Evolutionary conservation across 2,888 invertebrate genomes (phyloP).

Genomic region (Oxyscelio sp.): DNA sequence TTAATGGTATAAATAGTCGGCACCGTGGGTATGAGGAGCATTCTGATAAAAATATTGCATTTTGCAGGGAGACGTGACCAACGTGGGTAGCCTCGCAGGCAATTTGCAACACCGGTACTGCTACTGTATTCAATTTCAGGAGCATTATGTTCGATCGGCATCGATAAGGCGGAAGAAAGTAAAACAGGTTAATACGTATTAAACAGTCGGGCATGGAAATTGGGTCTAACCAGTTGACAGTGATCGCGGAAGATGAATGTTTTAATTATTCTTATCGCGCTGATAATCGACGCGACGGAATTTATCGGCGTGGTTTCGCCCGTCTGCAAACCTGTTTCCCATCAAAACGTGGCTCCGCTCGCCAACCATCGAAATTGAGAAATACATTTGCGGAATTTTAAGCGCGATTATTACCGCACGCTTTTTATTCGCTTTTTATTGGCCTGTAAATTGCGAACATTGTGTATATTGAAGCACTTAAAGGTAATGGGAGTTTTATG

Average conservation of each 20-base stretch:
- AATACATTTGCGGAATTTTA: too few species aligned
- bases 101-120: slow-evolving; percentile 54
- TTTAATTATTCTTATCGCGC: slow-evolving; percentile 65
- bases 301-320: slow-evolving; percentile 35
- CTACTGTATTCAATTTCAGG: slow-evolving; percentile 66
- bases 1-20: slow-evolving; percentile 39
- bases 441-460: slow-evolving; percentile 19
- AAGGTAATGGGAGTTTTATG: slow-evolving; percentile 31
- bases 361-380: too few species aligned
- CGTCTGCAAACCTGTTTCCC: slow-evolving; percentile 51
- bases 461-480: slow-evolving; percentile 17
- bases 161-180: too few species aligned
- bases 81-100: slow-evolving; percentile 43
- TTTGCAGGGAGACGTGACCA: slow-evolving; percentile 55
- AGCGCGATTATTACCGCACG: too few species aligned
- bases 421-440: background rate
- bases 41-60: slow-evolving; percentile 40
- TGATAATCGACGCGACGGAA: slow-evolving; percentile 44
- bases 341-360: too few species aligned
- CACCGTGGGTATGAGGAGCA: slow-evolving; percentile 23
- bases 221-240: too few species aligned
- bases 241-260: slow-evolving; percentile 60
- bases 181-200: too few species aligned
- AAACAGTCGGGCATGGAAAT: too few species aligned
- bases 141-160: slow-evolving; percentile 66